Conservation (phyloP, 2,797 vertebrate species). For the Lithobates pipiens region DNA sequence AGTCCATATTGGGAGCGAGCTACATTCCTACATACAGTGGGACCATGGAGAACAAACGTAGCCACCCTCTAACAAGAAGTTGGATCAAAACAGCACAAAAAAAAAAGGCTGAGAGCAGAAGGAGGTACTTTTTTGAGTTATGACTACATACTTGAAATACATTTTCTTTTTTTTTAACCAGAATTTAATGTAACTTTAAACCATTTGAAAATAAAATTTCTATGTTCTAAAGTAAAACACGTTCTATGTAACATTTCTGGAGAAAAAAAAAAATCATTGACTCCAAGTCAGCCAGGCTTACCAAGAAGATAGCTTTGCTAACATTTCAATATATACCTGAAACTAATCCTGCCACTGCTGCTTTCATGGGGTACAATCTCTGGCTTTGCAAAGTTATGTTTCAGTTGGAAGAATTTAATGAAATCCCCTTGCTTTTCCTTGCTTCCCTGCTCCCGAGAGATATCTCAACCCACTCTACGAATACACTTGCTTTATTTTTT, state of each 20-base stretch:
- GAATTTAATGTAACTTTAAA: no score
- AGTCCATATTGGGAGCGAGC: no score
- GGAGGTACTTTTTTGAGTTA: no score
- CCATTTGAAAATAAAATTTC: no score
- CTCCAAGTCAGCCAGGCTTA: slow-evolving; percentile 36
- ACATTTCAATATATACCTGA: slow-evolving; percentile 56
- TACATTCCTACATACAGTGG: no score
- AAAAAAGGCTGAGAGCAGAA: no score
- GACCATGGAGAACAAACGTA: no score
- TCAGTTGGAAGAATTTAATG: slow-evolving; percentile 60
- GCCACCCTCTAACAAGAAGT: no score
- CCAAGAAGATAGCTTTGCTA: slow-evolving; percentile 54
- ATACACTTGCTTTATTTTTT: slow-evolving; percentile 54
- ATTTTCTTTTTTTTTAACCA: no score
- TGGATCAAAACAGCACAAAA: no score
- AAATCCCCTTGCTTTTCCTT: slow-evolving; percentile 56
- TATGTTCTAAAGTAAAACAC: not conserved
- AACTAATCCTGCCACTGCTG: slow-evolving; percentile 49
- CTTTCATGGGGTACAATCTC: slow-evolving; percentile 46
- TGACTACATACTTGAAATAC: no score
- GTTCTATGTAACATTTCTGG: not conserved
- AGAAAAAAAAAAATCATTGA: slow-evolving; percentile 10
- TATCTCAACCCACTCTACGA: slow-evolving; percentile 56
- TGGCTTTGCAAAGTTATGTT: slow-evolving; percentile 50
- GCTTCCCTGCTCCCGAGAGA: slow-evolving; percentile 58